Evolutionary conservation across 2,888 invertebrate species (phyloP).

Genomic region (Salticus scenicus): DNA sequence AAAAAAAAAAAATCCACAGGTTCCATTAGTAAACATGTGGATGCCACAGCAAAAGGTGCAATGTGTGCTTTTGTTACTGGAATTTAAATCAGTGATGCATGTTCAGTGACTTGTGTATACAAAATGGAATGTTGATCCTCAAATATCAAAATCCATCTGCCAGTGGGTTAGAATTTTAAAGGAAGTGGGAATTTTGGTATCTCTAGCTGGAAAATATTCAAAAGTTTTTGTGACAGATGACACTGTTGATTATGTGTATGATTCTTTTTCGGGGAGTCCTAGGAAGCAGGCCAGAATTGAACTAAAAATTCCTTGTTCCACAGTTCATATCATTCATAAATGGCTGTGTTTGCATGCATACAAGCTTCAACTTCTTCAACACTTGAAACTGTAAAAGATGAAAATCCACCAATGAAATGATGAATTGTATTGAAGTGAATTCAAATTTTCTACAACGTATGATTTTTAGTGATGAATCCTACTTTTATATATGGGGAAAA

Average conservation of each 20-base stretch:
- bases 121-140: background rate
- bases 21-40: background rate
- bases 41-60: slow-evolving; percentile 1
- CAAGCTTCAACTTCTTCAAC: background rate
- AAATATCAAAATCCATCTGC: background rate
- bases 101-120: background rate
- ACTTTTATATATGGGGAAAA: slow-evolving; percentile 1
- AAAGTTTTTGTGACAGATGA: slow-evolving; percentile 5
- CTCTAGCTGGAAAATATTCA: background rate
- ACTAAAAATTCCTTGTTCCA: background rate
- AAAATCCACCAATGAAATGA: background rate
- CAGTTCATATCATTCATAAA: slow-evolving; percentile 14
- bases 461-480: slow-evolving; percentile 33
- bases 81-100: background rate
- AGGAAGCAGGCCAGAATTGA: background rate
- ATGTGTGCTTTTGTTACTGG: background rate
- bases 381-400: background rate
- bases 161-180: background rate
- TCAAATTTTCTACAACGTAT: slow-evolving; percentile 1
- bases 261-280: background rate
- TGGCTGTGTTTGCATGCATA: slow-evolving; percentile 8
- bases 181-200: background rate
- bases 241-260: slow-evolving; percentile 8
- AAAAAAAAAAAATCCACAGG: background rate
- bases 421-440: background rate